Evolutionary conservation across 2,888 invertebrate species (phyloP).

Genomic region (Coelinius sp.): DNA sequence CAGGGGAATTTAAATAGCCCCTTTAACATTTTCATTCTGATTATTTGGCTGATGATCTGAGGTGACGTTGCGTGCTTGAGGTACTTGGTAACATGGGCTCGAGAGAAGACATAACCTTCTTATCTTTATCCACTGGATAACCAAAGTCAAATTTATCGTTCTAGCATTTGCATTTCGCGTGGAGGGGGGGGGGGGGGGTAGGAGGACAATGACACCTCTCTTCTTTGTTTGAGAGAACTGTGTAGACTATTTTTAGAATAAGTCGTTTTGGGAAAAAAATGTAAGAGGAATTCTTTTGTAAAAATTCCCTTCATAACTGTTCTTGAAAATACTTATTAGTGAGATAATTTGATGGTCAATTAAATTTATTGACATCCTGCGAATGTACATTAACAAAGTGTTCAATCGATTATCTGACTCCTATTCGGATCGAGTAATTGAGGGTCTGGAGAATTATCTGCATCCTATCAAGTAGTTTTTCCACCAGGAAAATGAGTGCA

Average conservation of each 20-base stretch:
- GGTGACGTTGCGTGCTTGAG: constrained; percentile 4
- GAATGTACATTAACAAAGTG: background rate
- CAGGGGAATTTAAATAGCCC: background rate
- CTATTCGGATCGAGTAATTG: background rate
- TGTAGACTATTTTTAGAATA: too few species aligned
- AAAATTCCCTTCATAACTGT: background rate
- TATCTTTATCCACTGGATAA: background rate
- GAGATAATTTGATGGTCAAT: background rate
- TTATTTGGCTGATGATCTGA: background rate
- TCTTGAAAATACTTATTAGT: background rate
- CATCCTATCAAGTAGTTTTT: background rate
- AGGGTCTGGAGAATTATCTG: background rate
- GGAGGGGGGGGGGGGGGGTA: background rate
- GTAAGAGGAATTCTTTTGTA: background rate
- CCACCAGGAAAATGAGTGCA: background rate
- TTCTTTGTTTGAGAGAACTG: too few species aligned
- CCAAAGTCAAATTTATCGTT: background rate
- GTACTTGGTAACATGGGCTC: background rate
- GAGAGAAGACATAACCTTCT: background rate
- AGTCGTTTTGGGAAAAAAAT: too few species aligned
- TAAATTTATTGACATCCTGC: background rate
- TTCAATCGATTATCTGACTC: background rate
- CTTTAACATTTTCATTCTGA: background rate
- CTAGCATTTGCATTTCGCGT: background rate
- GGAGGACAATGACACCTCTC: constrained; percentile 13